Evolutionary conservation across 2,797 vertebrate genomes (phyloP), one percentile per base, ranked within the genome.

Genomic region (Gobionotothen gibberifrons): DNA sequence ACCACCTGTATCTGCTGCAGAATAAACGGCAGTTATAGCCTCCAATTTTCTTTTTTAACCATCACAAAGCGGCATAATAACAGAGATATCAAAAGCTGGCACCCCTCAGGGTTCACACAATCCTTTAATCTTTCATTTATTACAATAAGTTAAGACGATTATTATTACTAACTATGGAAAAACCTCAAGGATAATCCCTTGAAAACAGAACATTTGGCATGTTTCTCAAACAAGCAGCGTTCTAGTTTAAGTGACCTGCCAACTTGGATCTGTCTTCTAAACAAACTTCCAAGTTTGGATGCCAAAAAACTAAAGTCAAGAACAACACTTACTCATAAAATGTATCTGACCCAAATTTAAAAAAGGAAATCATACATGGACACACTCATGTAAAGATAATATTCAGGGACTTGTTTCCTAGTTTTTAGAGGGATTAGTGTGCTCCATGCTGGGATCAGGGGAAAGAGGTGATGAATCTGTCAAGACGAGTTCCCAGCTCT

Each of bases 101-200:
- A 60, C 78, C 83, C 26, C 11, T 47, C 54, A 70, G 72, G 59
- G 70, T 88, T 90, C 77, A 86, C 83, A 51, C 90, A 93, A 92
- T 87, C 89, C 69, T 83, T 83, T 94, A 93, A 94, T 93, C 92
- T 93, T 90, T 88, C 78, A 87, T 94, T 95, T 93, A 94, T 94
- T 94, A 85, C 88, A 90, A 90, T 89, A 94, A 88, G 67, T 92
- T 91, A 93, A 93, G 90, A 81, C 87, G 93, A 92, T 94, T 94
- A 93, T 92, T 92, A 90, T 92, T 91, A 36, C 8, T 78, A 89
- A 90, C 88, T 87, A 90, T 91, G 90, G 90, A 94, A 93, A 61
- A 90, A 90, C 75, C 90, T 90, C 66, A 61, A 81, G 86, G 87
- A 87, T 93, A 93, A 94, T 93, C 92, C 88, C 67, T 67, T 85